Conservation (phyloP, 2,797 vertebrate genomes). For the Thaleichthys pacificus region DNA sequence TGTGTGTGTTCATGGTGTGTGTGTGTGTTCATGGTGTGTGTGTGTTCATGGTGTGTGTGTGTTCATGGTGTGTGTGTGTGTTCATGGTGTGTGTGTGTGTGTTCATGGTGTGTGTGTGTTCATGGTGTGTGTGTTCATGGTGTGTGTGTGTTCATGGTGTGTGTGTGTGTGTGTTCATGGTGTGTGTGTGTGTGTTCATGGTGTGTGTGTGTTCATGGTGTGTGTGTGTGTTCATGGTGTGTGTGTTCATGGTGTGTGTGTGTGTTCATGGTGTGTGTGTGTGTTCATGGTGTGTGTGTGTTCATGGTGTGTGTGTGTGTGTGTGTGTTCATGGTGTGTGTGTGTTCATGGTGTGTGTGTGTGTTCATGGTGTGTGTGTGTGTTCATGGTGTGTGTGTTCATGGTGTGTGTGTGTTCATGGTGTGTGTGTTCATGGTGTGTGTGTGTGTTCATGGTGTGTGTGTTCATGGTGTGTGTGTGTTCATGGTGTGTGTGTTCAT, state of each 20-base stretch:
- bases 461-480: too few species aligned
- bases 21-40: background rate
- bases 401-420: background rate
- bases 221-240: background rate
- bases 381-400: background rate
- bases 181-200: background rate
- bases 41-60: background rate
- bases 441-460: background rate
- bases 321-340: background rate
- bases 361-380: background rate
- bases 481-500: conserved; percentile 4
- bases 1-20: background rate
- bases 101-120: background rate
- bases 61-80: background rate
- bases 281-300: too few species aligned
- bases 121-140: background rate
- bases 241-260: background rate
- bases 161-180: background rate
- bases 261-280: background rate
- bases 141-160: too few species aligned
- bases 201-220: too few species aligned
- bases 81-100: background rate
- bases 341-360: background rate
- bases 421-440: background rate
- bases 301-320: background rate